A percentile compares a stretch with the other conserved stretches of the same genome.
These are phyloP conservation scores for Gastracanthus pulcherrimus DNA, from an alignment of 2,888 invertebrate species.

Conservation along the genomic window DNA sequence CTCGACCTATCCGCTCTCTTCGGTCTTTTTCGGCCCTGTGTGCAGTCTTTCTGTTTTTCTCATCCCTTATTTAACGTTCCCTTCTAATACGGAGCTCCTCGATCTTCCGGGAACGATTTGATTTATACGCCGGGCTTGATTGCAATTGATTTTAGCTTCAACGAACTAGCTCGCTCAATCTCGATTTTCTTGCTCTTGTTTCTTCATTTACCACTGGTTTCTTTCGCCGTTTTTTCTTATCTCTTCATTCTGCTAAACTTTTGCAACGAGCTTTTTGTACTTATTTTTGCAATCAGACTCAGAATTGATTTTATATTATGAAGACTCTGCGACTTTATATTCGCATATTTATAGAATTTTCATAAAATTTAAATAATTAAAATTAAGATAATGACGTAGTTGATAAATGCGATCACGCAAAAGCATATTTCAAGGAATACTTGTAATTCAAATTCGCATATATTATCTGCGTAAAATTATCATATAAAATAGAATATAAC, in stretches of 20 bases:
- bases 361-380: no score
- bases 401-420: no score
- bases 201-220: slow-evolving; percentile 5
- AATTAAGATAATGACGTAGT: no score
- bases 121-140: slow-evolving; percentile 70
- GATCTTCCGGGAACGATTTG: slow-evolving; percentile 63
- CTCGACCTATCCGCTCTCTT: neutral
- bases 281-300: neutral
- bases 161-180: slow-evolving; percentile 50
- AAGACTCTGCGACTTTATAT: no score
- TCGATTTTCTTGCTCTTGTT: slow-evolving; percentile 33
- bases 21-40: slow-evolving; percentile 7
- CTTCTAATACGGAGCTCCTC: slow-evolving; percentile 33
- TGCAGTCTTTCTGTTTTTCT: slow-evolving; percentile 30
- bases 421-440: no score
- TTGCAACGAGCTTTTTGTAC: neutral
- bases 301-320: no score
- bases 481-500: no score
- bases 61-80: slow-evolving; percentile 49
- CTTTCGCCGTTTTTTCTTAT: neutral
- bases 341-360: no score
- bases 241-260: no score
- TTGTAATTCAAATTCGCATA: no score
- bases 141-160: slow-evolving; percentile 71
- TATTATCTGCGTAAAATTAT: no score